Conservation (phyloP, 64 coral and sea anemone species). For the Platygyra sinensis region DNA sequence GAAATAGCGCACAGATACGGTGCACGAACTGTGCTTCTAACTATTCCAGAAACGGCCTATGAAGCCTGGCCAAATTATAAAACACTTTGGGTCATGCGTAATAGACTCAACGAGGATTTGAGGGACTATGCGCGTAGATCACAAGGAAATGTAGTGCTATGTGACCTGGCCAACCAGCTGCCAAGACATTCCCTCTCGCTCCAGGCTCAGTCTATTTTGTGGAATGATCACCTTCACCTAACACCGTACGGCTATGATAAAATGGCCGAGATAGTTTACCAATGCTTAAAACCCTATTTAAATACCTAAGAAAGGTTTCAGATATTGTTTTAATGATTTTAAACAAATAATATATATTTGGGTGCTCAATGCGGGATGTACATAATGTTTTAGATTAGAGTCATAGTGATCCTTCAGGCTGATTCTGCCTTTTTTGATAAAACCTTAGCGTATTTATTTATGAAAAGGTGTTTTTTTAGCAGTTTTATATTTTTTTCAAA, state of each 20-base stretch:
- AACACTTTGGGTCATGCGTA: constrained; percentile 89
- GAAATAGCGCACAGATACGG: constrained; percentile 82
- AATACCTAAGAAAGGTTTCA: not conserved
- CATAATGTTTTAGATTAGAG: too few species aligned
- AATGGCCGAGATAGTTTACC: constrained; percentile 86
- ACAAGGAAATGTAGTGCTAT: constrained; percentile 79
- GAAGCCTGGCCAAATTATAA: constrained; percentile 89
- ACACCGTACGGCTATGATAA: constrained; percentile 91
- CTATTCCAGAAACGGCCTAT: constrained; percentile 97
- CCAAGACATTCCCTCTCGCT: constrained; percentile 75
- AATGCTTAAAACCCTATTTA: constrained; percentile 88
- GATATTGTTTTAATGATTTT: too few species aligned
- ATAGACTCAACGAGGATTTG: constrained; percentile 76
- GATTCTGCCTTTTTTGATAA: too few species aligned
- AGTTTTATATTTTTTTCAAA: too few species aligned
- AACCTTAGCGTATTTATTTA: too few species aligned
- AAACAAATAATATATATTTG: too few species aligned
- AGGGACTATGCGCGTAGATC: constrained; percentile 77
- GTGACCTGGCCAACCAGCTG: constrained; percentile 76
- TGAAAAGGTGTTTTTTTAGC: too few species aligned
- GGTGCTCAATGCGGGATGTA: too few species aligned
- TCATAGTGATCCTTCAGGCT: too few species aligned
- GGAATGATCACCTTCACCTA: constrained; percentile 94
- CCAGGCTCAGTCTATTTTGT: constrained; percentile 66
- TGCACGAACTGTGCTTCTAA: constrained; percentile 86